phyloP scores from a whole-genome alignment of 2,888 invertebrate species.

The Orthonychiurus folsomi region DNA sequence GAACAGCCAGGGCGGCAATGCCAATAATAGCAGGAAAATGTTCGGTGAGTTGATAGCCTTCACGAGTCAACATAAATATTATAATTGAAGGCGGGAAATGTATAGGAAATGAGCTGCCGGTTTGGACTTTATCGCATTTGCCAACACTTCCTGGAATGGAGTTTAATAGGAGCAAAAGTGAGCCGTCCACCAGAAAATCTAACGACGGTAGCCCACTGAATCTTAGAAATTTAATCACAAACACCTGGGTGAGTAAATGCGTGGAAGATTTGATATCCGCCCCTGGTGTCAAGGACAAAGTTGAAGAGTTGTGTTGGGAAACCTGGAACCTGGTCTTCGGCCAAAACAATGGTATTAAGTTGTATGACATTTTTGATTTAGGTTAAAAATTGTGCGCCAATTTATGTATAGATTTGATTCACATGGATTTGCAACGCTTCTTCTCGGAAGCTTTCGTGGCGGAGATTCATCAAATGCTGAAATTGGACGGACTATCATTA shows the following conservation, averaged over 20 bases:
- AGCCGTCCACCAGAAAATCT: not conserved
- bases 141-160: constrained; percentile 6
- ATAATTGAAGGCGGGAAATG: too few species aligned
- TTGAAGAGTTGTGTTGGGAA: constrained; percentile 32
- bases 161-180: not conserved
- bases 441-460: constrained; percentile 21
- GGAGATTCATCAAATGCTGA: not conserved
- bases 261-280: constrained; percentile 34
- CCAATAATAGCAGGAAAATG: too few species aligned
- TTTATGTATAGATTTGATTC: constrained; percentile 22
- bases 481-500: not conserved
- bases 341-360: not conserved
- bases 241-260: constrained; percentile 34
- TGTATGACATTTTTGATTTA: not conserved
- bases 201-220: not conserved
- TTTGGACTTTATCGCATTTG: not conserved
- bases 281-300: constrained; percentile 26
- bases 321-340: constrained; percentile 20
- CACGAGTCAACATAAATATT: too few species aligned
- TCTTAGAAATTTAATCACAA: constrained; percentile 7
- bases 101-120: too few species aligned
- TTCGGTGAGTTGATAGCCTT: too few species aligned
- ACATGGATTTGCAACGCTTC: constrained; percentile 31
- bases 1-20: too few species aligned
- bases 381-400: not conserved